These are phyloP conservation scores for Chelonoidis abingdonii DNA, from an alignment of 2,113 vertebrate species.

Conservation along the genomic window DNA sequence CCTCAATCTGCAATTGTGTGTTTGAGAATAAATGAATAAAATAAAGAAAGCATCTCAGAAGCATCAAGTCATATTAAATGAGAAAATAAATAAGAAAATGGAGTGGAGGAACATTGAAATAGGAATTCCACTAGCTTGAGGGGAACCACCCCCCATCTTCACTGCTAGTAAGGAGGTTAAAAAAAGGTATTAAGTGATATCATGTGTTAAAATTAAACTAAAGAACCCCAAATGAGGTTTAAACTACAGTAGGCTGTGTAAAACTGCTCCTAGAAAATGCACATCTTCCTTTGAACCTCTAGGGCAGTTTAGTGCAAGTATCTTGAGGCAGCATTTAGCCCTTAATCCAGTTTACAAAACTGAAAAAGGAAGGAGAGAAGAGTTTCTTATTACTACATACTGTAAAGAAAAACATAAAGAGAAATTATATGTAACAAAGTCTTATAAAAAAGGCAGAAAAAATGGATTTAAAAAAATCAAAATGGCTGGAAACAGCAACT, in stretches of 20 bases:
- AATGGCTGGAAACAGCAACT: background rate
- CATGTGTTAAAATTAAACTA: background rate
- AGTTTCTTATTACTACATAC: background rate
- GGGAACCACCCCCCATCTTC: background rate
- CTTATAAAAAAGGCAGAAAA: background rate
- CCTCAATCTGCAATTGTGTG: conserved; percentile 44
- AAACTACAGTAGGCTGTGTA: background rate
- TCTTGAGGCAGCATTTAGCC: background rate
- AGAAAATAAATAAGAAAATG: conserved; percentile 21
- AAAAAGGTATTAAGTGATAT: background rate
- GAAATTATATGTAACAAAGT: background rate
- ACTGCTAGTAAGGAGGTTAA: background rate
- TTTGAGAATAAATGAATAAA: conserved; percentile 20
- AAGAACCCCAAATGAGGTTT: background rate
- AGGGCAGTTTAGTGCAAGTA: background rate
- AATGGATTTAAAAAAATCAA: background rate
- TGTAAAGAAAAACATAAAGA: background rate
- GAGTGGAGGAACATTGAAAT: background rate
- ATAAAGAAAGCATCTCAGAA: background rate
- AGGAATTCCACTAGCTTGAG: background rate
- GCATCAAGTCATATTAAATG: background rate
- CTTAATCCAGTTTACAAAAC: background rate
- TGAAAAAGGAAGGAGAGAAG: background rate
- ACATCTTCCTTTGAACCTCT: background rate
- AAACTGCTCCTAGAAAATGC: background rate